These are phyloP conservation scores for Phalacrocorax brasilianus DNA, from an alignment of 2,113 vertebrate species.

Conservation along the genomic window DNA sequence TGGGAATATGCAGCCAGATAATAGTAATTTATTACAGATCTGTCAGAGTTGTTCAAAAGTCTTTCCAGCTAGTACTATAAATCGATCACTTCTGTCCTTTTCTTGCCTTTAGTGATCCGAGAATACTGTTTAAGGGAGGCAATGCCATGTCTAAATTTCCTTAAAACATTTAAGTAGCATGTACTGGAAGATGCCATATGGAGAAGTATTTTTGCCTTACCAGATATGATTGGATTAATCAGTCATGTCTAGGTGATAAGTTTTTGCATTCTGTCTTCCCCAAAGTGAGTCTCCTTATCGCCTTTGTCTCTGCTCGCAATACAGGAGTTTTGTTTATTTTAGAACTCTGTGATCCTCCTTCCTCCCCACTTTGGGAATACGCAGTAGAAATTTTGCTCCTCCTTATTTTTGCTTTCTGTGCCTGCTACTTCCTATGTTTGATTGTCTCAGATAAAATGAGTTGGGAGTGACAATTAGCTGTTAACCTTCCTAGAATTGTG, in stretches of 20 bases:
- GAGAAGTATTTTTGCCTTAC: neutral
- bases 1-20: slow-evolving; percentile 10
- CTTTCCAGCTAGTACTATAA: neutral
- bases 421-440: neutral
- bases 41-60: neutral
- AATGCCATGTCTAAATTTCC: neutral
- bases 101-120: neutral
- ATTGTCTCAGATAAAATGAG: neutral
- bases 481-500: neutral
- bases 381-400: neutral
- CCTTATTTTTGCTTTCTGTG: neutral
- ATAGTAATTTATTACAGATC: slow-evolving; percentile 18
- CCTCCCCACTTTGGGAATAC: neutral
- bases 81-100: neutral
- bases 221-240: neutral
- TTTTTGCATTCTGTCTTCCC: neutral
- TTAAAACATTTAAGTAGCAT: neutral
- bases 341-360: neutral
- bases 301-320: neutral
- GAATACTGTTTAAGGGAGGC: neutral
- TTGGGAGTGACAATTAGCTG: neutral
- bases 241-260: neutral
- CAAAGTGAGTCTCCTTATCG: neutral
- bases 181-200: neutral
- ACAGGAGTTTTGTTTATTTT: neutral